These are phyloP conservation scores for Enteromius argenteus DNA, from an alignment of 2,797 vertebrate species.

Conservation along the genomic window DNA sequence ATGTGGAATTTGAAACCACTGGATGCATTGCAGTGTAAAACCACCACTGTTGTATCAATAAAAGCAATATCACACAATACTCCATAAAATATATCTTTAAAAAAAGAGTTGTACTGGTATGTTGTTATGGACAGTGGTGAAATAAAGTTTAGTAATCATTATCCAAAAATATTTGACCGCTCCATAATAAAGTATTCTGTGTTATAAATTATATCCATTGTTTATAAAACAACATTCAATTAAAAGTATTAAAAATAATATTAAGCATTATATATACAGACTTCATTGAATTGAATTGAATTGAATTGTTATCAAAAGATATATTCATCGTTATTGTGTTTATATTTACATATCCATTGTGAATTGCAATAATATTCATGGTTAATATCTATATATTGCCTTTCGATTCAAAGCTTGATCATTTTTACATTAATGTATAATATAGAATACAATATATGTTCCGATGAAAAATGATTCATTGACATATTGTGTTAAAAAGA, in stretches of 20 bases:
- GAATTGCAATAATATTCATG: constrained; percentile 80
- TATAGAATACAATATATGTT: constrained; percentile 72
- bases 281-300: background rate
- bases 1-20: too few species aligned
- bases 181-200: background rate
- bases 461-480: constrained; percentile 84
- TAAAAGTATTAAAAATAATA: background rate
- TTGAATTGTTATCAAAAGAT: background rate
- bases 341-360: constrained; percentile 63
- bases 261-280: background rate
- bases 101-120: background rate
- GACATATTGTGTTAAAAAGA: constrained; percentile 85
- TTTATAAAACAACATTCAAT: background rate
- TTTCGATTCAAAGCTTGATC: constrained; percentile 60
- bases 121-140: background rate
- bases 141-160: background rate
- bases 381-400: constrained; percentile 51
- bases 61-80: too few species aligned
- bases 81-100: background rate
- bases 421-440: constrained; percentile 71
- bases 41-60: too few species aligned
- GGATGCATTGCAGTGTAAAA: too few species aligned
- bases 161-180: background rate
- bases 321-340: constrained; percentile 70
- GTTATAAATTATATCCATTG: background rate